Evolutionary conservation across 2,113 vertebrate genomes (phyloP).

Genomic region (Nerophis ophidion): DNA sequence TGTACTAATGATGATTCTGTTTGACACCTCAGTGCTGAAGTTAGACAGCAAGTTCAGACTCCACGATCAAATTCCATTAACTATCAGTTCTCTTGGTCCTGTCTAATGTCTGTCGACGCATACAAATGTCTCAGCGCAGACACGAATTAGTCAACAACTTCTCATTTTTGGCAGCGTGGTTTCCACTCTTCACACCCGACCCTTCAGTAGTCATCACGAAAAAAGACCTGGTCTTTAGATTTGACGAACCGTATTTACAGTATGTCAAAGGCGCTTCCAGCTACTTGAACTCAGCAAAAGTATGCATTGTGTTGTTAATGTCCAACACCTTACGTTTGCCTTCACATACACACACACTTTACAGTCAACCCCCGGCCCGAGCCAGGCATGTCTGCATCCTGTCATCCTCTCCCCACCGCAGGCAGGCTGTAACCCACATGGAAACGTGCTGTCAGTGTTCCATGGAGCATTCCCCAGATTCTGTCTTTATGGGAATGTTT

Average conservation of each 20-base stretch:
- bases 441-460: constrained; percentile 23
- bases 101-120: not conserved
- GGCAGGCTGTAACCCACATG: constrained; percentile 28
- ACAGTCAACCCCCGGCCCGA: constrained; percentile 29
- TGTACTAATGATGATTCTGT: not conserved
- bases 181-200: constrained; percentile 38
- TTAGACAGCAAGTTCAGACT: not conserved
- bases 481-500: constrained; percentile 48
- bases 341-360: constrained; percentile 12
- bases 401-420: constrained; percentile 26
- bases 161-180: constrained; percentile 44
- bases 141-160: constrained; percentile 38
- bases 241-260: constrained; percentile 53
- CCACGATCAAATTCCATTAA: too few relatives aligned
- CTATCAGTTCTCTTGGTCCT: too few relatives aligned
- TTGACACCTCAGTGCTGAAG: not conserved
- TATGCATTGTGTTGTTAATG: constrained; percentile 31
- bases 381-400: constrained; percentile 30
- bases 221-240: constrained; percentile 43
- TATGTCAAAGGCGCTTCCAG: constrained; percentile 43
- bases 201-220: constrained; percentile 32
- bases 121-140: constrained; percentile 9
- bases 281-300: constrained; percentile 48
- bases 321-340: constrained; percentile 34
- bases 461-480: constrained; percentile 38